Conservation (phyloP, 2,797 vertebrate species). For the Antrozous pallidus region DNA sequence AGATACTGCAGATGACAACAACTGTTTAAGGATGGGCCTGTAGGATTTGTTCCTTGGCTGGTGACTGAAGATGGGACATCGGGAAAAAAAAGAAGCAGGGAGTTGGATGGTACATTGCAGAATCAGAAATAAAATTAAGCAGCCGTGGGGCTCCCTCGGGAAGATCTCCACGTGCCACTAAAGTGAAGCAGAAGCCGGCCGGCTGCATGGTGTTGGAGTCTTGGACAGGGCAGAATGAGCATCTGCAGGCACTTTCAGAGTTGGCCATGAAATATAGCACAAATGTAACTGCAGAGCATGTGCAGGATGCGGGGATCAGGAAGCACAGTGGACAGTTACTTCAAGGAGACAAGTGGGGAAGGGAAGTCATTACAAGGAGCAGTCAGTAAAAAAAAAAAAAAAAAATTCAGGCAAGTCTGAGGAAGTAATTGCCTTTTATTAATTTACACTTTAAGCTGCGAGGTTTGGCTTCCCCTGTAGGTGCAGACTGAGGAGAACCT, state of each 20-base stretch:
- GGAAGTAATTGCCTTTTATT: not conserved
- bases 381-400: not conserved
- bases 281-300: not conserved
- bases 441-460: not conserved
- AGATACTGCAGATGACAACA: not conserved
- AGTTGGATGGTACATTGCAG: not conserved
- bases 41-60: not conserved
- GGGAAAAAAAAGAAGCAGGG: not conserved
- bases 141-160: not conserved
- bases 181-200: not conserved
- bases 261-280: not conserved
- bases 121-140: not conserved
- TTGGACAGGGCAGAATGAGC: not conserved
- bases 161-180: not conserved
- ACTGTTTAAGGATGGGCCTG: not conserved
- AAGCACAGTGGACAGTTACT: not conserved
- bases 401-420: not conserved
- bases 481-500: not conserved
- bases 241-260: not conserved
- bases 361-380: not conserved
- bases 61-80: not conserved
- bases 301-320: not conserved
- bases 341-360: not conserved
- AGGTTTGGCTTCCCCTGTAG: not conserved
- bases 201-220: rapidly evolving